Evolutionary conservation across 30 jellyfish, hydroid and myxozoan genomes (phyloP).

Genomic region (Cassiopea andromeda): DNA sequence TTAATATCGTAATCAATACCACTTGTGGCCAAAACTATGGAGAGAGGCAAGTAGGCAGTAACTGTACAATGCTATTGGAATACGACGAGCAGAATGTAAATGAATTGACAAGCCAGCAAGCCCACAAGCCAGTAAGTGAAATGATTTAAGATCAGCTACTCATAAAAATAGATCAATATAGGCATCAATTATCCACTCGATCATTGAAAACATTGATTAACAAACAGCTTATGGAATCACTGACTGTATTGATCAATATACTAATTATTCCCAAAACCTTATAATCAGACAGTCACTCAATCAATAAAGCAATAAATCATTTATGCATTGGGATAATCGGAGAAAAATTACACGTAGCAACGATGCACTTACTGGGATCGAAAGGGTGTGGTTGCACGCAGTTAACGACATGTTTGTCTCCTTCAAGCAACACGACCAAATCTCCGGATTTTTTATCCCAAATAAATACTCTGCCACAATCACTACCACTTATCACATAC

Average conservation of each 20-base stretch:
- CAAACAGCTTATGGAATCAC: background rate
- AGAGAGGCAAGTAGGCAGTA: background rate
- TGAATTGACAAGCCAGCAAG: background rate
- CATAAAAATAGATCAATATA: too few species aligned
- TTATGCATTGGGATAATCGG: background rate
- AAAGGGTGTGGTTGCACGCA: slow-evolving; percentile 94
- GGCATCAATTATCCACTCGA: background rate
- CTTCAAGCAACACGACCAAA: slow-evolving; percentile 69
- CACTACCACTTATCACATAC: slow-evolving; percentile 91
- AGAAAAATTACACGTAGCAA: background rate
- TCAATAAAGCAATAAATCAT: background rate
- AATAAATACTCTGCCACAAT: slow-evolving; percentile 86
- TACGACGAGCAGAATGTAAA: background rate
- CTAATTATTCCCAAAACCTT: background rate
- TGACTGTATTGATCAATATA: background rate
- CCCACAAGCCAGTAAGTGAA: too few species aligned
- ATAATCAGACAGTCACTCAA: background rate
- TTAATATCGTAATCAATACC: slow-evolving; percentile 89
- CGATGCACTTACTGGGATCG: slow-evolving; percentile 73
- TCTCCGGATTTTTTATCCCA: slow-evolving; percentile 85
- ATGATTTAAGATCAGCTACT: too few species aligned
- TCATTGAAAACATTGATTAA: background rate
- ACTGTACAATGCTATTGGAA: background rate
- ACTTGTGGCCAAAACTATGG: slow-evolving; percentile 83
- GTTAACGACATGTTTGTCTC: slow-evolving; percentile 89